phyloP scores from a whole-genome alignment of 2,888 invertebrate species.

The Yponomeuta malinellus region DNA sequence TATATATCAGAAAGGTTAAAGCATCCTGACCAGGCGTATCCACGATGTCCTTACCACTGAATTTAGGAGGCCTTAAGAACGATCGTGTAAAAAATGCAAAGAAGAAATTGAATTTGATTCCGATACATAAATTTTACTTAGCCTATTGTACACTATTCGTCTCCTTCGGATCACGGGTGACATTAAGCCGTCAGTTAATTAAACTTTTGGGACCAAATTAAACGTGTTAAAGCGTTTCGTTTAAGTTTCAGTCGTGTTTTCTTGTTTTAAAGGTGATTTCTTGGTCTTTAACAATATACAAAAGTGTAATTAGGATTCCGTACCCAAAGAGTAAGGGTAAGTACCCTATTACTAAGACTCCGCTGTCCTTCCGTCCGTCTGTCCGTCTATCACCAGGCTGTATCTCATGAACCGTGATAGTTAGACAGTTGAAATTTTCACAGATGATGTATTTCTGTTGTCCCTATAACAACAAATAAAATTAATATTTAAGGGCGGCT shows the following conservation, averaged over 20 bases:
- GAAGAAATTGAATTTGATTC: slow-evolving; percentile 74
- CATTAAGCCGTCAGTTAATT: slow-evolving; percentile 66
- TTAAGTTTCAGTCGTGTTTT: background rate
- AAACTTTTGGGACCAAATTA: slow-evolving; percentile 63
- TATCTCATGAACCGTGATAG: too few species aligned
- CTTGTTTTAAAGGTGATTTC: too few species aligned
- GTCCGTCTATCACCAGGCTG: too few species aligned
- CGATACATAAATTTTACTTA: slow-evolving; percentile 75
- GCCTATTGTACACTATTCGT: slow-evolving; percentile 51
- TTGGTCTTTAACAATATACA: too few species aligned
- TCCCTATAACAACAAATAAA: too few species aligned
- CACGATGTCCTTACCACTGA: slow-evolving; percentile 40
- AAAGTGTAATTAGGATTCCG: too few species aligned
- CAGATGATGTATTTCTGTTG: too few species aligned
- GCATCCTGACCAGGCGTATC: slow-evolving; percentile 30
- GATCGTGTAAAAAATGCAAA: slow-evolving; percentile 71
- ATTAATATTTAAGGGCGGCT: too few species aligned
- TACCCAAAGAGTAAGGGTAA: too few species aligned
- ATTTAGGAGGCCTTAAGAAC: slow-evolving; percentile 53
- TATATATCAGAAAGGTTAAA: background rate
- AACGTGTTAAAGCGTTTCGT: slow-evolving; percentile 25
- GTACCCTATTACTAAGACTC: too few species aligned
- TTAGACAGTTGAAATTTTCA: too few species aligned
- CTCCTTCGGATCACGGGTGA: slow-evolving; percentile 65
- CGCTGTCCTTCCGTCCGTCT: too few species aligned